phyloP scores from a whole-genome alignment of 2,797 vertebrate species.

The Fundulus diaphanus region DNA sequence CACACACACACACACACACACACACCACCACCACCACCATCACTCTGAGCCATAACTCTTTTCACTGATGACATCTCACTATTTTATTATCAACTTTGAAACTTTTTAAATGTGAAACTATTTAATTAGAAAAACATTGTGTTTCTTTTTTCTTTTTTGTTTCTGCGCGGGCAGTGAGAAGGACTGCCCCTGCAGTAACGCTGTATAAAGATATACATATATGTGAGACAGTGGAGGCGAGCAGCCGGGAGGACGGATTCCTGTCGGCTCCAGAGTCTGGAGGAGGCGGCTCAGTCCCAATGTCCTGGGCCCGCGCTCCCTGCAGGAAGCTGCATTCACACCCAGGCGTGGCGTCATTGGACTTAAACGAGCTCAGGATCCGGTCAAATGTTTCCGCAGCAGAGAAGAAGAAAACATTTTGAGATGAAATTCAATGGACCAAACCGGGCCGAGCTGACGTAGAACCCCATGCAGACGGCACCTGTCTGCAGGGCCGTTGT shows the following conservation, averaged over 20 bases:
- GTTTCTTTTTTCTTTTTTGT: constrained; percentile 29
- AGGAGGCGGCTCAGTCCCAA: constrained; percentile 38
- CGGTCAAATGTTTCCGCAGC: not conserved
- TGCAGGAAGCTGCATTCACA: constrained; percentile 13
- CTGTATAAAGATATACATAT: constrained; percentile 80
- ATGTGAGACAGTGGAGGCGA: constrained; percentile 74
- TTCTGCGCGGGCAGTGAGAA: constrained; percentile 60
- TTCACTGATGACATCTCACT: constrained; percentile 76
- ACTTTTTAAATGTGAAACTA: constrained; percentile 76
- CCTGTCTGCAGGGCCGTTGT: no score
- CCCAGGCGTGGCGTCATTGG: not conserved
- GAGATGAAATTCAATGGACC: not conserved
- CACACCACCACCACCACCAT: constrained; percentile 53
- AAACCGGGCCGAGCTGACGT: not conserved
- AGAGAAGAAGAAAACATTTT: not conserved
- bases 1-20: constrained; percentile 30
- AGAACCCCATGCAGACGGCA: not conserved
- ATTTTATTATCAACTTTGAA: constrained; percentile 75
- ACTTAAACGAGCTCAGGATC: not conserved
- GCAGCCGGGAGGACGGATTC: constrained; percentile 49
- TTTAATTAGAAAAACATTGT: constrained; percentile 58
- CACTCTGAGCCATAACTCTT: constrained; percentile 74
- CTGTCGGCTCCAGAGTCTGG: constrained; percentile 51
- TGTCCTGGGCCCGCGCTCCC: constrained; percentile 37
- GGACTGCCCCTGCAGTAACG: constrained; percentile 70